phyloP scores from a whole-genome alignment of 2,113 vertebrate genomes.

The Globicephala melas region DNA sequence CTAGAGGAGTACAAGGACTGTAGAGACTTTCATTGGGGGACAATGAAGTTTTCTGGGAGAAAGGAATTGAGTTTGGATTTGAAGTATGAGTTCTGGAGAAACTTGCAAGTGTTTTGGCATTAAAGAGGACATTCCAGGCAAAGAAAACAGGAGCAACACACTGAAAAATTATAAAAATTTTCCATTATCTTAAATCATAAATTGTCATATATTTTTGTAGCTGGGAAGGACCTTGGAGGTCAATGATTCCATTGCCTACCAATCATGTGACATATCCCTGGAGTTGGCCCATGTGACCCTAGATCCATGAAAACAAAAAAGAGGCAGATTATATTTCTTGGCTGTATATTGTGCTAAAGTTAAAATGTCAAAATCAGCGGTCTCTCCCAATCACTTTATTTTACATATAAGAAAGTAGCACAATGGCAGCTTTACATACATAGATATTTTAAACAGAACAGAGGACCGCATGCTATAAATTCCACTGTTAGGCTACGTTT shows the following conservation, averaged over 20 bases:
- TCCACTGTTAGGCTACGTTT: background rate
- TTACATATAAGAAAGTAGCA: background rate
- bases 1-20: background rate
- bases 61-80: background rate
- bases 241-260: background rate
- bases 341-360: background rate
- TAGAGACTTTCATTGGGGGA: background rate
- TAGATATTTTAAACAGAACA: background rate
- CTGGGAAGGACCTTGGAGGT: background rate
- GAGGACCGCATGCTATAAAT: background rate
- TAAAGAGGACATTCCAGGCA: background rate
- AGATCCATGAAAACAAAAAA: background rate
- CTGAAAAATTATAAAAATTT: background rate
- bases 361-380: background rate
- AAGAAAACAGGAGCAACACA: background rate
- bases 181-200: background rate
- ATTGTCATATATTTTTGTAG: background rate
- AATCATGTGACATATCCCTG: background rate
- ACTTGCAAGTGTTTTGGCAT: background rate
- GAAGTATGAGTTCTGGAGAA: background rate
- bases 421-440: background rate
- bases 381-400: background rate
- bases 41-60: background rate
- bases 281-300: background rate
- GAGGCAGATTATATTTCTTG: background rate